These are phyloP conservation scores for Ascaphus truei DNA, from an alignment of 2,113 vertebrate species.

Conservation along the genomic window DNA sequence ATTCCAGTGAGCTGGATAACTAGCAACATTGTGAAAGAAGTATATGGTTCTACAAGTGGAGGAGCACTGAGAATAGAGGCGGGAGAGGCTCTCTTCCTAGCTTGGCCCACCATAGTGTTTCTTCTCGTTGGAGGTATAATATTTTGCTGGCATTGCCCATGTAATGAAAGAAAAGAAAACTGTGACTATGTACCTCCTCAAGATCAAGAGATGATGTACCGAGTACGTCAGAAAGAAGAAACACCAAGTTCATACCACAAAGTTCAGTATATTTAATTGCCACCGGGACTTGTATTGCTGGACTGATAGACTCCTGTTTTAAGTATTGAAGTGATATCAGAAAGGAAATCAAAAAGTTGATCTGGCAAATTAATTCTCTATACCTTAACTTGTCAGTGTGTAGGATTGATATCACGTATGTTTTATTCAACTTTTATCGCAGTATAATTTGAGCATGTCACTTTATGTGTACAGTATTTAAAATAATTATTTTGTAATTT, in stretches of 20 bases:
- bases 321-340: too few species aligned
- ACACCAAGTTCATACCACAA: constrained; percentile 30
- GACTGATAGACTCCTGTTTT: too few species aligned
- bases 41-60: constrained; percentile 70
- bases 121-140: constrained; percentile 64
- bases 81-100: constrained; percentile 68
- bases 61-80: constrained; percentile 68
- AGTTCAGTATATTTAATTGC: constrained; percentile 1
- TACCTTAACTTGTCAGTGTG: too few species aligned
- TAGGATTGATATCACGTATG: too few species aligned
- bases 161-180: constrained; percentile 45
- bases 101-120: constrained; percentile 62
- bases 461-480: too few species aligned
- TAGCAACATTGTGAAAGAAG: constrained; percentile 62
- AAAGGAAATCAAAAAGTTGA: too few species aligned
- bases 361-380: too few species aligned
- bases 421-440: too few species aligned
- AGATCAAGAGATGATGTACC: constrained; percentile 20
- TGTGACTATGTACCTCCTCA: constrained; percentile 20
- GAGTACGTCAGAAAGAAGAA: constrained; percentile 48
- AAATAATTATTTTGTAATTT: too few species aligned
- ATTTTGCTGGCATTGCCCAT: constrained; percentile 55
- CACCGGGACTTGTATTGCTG: constrained; percentile 23
- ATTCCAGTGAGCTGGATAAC: constrained; percentile 72
- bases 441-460: too few species aligned